Percentiles rank a stretch among this genome's conserved stretches.
phyloP scores from a whole-genome alignment of 2,113 vertebrate species.

The Larimichthys crocea region DNA sequence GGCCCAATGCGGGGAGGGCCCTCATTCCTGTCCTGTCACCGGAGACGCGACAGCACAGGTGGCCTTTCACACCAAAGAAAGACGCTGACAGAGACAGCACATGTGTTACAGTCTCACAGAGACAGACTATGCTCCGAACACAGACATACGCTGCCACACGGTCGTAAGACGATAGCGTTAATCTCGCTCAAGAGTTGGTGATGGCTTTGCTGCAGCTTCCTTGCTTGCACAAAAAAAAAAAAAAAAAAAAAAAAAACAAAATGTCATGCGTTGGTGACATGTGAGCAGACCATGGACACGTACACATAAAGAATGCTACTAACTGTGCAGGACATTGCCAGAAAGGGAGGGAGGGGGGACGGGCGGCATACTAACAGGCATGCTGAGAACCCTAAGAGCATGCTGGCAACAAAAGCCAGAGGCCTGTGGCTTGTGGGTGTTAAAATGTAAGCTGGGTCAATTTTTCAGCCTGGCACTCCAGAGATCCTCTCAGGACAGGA shows the following conservation, averaged over 20 bases:
- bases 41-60: constrained; percentile 75
- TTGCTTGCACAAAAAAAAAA: background rate
- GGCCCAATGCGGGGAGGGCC: constrained; percentile 1
- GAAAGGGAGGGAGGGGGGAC: background rate
- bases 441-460: constrained; percentile 68
- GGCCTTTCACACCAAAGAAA: constrained; percentile 44
- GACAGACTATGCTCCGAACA: constrained; percentile 6
- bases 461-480: constrained; percentile 54
- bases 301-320: constrained; percentile 7
- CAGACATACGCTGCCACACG: background rate
- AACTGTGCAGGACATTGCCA: constrained; percentile 18
- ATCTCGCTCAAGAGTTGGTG: background rate
- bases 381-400: constrained; percentile 43
- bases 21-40: constrained; percentile 63
- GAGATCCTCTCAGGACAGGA: constrained; percentile 51
- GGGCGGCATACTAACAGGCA: constrained; percentile 50
- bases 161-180: background rate
- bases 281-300: constrained; percentile 10
- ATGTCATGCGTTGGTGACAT: background rate
- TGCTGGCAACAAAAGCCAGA: constrained; percentile 61
- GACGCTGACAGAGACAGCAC: constrained; percentile 34
- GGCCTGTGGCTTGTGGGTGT: constrained; percentile 58
- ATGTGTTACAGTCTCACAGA: constrained; percentile 30
- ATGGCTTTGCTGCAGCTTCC: background rate
- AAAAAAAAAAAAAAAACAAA: constrained; percentile 3